Conservation (phyloP, 2,113 vertebrate species). For the Vulpes lagopus region DNA sequence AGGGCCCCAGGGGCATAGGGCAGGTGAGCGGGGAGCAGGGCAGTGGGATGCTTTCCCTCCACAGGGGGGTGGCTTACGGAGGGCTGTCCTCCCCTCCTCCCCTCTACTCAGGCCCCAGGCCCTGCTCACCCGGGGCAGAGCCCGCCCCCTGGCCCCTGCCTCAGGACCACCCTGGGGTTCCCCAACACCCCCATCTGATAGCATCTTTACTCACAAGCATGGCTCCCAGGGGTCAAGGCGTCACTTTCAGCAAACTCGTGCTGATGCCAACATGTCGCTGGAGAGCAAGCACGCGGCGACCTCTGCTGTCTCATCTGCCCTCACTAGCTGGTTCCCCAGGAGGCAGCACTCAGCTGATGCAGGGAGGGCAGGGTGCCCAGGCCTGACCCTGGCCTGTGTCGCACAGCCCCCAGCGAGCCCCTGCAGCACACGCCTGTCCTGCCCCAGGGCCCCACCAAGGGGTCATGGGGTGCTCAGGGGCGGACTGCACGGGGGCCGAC, state of each 20-base stretch:
- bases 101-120: no score
- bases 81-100: no score
- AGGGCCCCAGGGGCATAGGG: no score
- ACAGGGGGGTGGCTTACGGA: no score
- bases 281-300: rapidly evolving
- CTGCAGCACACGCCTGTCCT: no score
- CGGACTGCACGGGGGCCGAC: no score
- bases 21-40: no score
- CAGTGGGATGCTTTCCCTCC: no score
- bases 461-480: no score
- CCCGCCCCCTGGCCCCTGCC: background rate
- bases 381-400: background rate
- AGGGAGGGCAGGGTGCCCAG: background rate
- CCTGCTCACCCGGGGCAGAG: background rate
- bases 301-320: background rate
- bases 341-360: no score
- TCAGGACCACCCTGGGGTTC: background rate
- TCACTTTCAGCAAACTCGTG: background rate
- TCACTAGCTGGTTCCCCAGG: background rate
- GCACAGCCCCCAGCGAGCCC: background rate
- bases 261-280: background rate
- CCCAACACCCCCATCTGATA: background rate
- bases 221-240: background rate
- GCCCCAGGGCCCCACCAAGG: no score
- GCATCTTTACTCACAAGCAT: rapidly evolving